Conservation (phyloP, 2,888 invertebrate species). For the Synanthedon vespiformis region DNA sequence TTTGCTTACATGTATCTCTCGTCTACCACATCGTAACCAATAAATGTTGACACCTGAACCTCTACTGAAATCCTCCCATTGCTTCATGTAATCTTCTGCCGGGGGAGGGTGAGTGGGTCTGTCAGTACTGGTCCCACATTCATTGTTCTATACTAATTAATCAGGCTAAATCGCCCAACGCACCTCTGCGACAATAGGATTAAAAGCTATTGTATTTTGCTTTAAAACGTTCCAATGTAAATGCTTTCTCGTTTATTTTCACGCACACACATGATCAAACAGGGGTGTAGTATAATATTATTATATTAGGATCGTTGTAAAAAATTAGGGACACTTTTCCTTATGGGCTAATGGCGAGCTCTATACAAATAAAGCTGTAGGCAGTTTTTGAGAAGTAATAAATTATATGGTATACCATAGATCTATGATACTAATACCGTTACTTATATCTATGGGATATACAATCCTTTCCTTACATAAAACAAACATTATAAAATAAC, state of each 20-base stretch:
- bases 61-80: background rate
- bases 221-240: constrained; percentile 25
- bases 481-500: too few species aligned
- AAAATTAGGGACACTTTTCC: too few species aligned
- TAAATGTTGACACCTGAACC: constrained; percentile 7
- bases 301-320: too few species aligned
- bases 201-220: constrained; percentile 47
- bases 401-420: too few species aligned
- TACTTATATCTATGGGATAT: too few species aligned
- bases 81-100: constrained; percentile 2
- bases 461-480: too few species aligned
- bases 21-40: constrained; percentile 9
- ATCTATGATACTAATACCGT: too few species aligned
- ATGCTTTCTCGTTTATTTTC: background rate
- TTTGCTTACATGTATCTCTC: constrained; percentile 14
- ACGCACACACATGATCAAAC: too few species aligned
- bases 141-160: constrained; percentile 47
- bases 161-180: constrained; percentile 39
- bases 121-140: background rate
- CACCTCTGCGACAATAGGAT: constrained; percentile 36
- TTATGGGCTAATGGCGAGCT: too few species aligned
- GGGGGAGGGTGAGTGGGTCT: background rate
- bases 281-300: too few species aligned
- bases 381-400: too few species aligned
- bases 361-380: too few species aligned